Base-by-base conservation (phyloP, 2,113 vertebrate species). In the Anarhynchus alexandrinus region DNA sequence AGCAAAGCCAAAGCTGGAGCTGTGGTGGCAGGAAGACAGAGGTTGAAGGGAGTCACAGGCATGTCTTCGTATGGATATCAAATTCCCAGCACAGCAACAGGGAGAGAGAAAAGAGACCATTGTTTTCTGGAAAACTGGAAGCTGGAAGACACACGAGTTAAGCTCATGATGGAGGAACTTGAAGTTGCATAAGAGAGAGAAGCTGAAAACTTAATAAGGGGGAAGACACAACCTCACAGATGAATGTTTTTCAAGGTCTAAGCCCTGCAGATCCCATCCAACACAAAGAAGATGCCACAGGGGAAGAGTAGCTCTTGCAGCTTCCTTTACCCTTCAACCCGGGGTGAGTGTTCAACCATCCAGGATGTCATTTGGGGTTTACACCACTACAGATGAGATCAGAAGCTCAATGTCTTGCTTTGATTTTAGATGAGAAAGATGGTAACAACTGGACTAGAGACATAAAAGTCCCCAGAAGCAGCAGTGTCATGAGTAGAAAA, bases 331-430 rank as follows among this genome's bases (percentile, higher is more conserved):
- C 19, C 8, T 82, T 88, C 54, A 82, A 65, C 22, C 16, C 34
- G 17, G 23, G 2, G n/a, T 21, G 54, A 88, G 55, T 0, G 0
- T 22, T 73, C n/a, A 74, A 38, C 25, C 1, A 0, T 10, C 8
- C 7, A 38, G 9, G 11, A 13, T 21, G 32, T 23, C 8, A 40
- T 64, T 78, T 83, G 29, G 55, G 20, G 52, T 64, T 93, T 64
- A 80, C 29, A 66, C 29, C 54, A 67, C 29, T 69, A 45, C 51
- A 83, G 34, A 32, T n/a, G 23, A 78, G 55, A 61, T 45, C 36
- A 87, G 49, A 71, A 76, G 22, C 18, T 23, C 43, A 54, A 42
- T 0, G 0, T 49, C 27, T 85, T 32, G 19, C 11, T 72, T 34
- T 51, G n/a, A n/a, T 55, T 86, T 86, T 55, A 66, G 32, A 54